These are phyloP conservation scores for Lethenteron reissneri DNA, from an alignment of 2,113 vertebrate species.

Conservation along the genomic window DNA sequence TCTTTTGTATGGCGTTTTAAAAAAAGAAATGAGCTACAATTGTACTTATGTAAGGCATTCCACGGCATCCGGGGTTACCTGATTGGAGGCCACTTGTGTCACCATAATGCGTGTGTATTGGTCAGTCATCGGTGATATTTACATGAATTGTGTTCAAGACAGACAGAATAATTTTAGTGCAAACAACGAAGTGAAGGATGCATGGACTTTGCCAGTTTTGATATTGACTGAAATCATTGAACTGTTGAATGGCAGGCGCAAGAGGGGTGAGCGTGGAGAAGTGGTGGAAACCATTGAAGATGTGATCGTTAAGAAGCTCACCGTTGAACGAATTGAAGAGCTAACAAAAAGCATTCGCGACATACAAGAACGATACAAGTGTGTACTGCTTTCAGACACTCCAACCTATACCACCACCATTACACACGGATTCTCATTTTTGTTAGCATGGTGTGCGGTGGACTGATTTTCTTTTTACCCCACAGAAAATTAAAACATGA, in stretches of 20 bases:
- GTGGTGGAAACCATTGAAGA: slow-evolving; percentile 97
- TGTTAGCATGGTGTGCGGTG: neutral
- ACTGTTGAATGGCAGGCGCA: slow-evolving; percentile 32
- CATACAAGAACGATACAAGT: slow-evolving; percentile 95
- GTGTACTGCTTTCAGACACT: neutral
- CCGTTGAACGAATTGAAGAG: slow-evolving; percentile 79
- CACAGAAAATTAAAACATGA: slow-evolving; percentile 81
- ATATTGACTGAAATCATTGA: too few relatives aligned
- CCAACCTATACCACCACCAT: neutral
- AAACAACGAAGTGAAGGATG: too few relatives aligned
- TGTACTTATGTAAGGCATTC: neutral
- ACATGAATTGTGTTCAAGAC: too few relatives aligned
- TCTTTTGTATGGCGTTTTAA: neutral
- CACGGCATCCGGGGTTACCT: neutral
- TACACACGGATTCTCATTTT: neutral
- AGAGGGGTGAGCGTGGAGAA: slow-evolving; percentile 89
- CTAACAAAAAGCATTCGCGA: slow-evolving; percentile 81
- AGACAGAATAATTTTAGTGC: too few relatives aligned
- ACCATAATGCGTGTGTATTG: too few relatives aligned
- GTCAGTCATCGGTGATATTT: too few relatives aligned
- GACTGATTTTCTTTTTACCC: slow-evolving; percentile 12
- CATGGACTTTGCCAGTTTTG: too few relatives aligned
- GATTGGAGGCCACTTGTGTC: slow-evolving; percentile 5
- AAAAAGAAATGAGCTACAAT: neutral
- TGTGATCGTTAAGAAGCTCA: slow-evolving; percentile 80